Evolutionary conservation across 2,797 vertebrate species (phyloP), one percentile per base, ranked within the genome.

Genomic region (Zalophus californianus): DNA sequence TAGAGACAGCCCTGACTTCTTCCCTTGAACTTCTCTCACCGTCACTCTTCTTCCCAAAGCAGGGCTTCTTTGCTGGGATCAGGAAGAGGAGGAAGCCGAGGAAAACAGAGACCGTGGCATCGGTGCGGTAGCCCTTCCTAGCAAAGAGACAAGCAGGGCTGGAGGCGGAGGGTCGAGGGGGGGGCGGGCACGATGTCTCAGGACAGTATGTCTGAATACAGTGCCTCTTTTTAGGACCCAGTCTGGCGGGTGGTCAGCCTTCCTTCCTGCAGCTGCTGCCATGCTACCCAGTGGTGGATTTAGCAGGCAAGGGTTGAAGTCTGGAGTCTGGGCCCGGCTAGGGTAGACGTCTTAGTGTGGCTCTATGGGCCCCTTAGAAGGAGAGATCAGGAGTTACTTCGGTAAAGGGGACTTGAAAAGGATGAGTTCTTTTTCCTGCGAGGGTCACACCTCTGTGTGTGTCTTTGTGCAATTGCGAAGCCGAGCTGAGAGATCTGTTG

Each of bases 51-150:
- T 98, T 99, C 79, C 98, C 97, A 98, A 99, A 99, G 73, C 98
- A 98, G 41, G 99, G 99, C 73, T 99, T 99, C 97, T 99, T 99
- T 25, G 99, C 99, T n/a, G 99, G 99, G 93, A 99, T 99, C 97
- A 99, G 99, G 98, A 99, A 99, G 97, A 99, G 99, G 83, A 99
- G 99, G 98, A 99, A 99, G 13, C 99, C 99, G 14, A 99, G 99
- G 87, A 99, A 99, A 75, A 99, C 98, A 0, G 99, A 99, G 62
- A 99, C 99, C 0, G 99, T 99, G 21, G 99, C 99, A 7, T 99
- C 99, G 0, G 99, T 99, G 95, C 99, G 99, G 98, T 99, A 99
- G 73, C 99, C 99, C 98, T 99, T 99, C 98, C 99, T 99, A 93
- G 60, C 95, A 87, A 91, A 97, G 27, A 97, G 94, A 97, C 3